A percentile compares a stretch with the other conserved stretches of the same genome.
Evolutionary conservation across 1,140 invertebrate genomes (phyloP).

Genomic region (Trypoxylus dichotomus): DNA sequence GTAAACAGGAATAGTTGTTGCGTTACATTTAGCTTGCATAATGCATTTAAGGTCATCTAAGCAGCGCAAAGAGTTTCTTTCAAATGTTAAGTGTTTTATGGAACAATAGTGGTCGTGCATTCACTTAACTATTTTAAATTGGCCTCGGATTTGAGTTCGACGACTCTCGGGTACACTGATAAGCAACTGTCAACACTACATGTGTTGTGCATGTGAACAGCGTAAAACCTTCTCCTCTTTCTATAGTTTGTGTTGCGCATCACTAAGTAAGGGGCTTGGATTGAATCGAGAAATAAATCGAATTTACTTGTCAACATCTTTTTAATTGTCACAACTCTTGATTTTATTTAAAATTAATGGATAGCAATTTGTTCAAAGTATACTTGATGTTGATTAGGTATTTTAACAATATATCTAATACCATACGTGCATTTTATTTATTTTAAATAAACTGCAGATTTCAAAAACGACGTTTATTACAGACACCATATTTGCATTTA

Average conservation of each 20-base stretch:
- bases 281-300: background rate
- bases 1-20: background rate
- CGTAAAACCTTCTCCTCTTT: background rate
- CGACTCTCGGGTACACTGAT: slow-evolving; percentile 16
- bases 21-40: background rate
- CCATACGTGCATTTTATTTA: too few relatives aligned
- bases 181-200: slow-evolving; percentile 23
- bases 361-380: too few relatives aligned
- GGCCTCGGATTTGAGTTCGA: slow-evolving; percentile 16
- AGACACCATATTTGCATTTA: too few relatives aligned
- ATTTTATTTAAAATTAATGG: too few relatives aligned
- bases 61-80: background rate
- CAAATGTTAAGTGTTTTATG: background rate
- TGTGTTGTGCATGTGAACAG: slow-evolving; percentile 21
- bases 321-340: too few relatives aligned
- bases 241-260: background rate
- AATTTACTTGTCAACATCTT: too few relatives aligned
- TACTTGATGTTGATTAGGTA: too few relatives aligned
- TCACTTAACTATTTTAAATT: slow-evolving; percentile 21
- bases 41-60: background rate
- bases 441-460: too few relatives aligned
- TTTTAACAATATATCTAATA: too few relatives aligned
- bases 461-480: too few relatives aligned
- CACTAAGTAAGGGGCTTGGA: background rate
- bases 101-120: slow-evolving; percentile 11